Base-by-base conservation (phyloP, 2,797 vertebrate genomes). In the Falco biarmicus region DNA sequence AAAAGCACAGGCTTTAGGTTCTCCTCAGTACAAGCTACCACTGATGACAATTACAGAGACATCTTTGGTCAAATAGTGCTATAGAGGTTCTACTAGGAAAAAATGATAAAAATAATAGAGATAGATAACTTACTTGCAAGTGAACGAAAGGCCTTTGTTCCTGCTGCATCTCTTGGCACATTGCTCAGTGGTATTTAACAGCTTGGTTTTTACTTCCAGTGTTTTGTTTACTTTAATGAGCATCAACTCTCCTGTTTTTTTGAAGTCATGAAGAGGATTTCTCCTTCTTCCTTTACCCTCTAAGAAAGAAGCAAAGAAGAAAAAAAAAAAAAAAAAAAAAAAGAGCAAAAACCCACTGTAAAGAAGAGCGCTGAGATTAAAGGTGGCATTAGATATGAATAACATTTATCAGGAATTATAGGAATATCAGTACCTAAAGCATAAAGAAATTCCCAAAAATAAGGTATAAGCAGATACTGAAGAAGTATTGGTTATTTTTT, bases 181-280 rank as follows among this genome's bases (percentile, higher is more conserved):
- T 94, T 98, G 99, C 54, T 98, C 98, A 93, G 99, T 95, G 54
- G 97, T 97, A 66, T 98, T 99, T 96, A 99, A 96, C 90, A 98
- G 98, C 97, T 98, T 99, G 47, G 98, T 98, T 98, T 98, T 99
- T 83, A 98, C 98, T 97, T 98, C 97, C 95, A 98, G 97, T 91
- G 98, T 97, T 84, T 98, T 97, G 93, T 99, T 98, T 31, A 98
- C 96, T 92, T 97, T 98, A 54, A 98, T 96, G 92, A 99, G 97
- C 77, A 98, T 98, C 57, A 98, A 88, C 9, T 99, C 98, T 60
- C 99, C 98, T 32, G 98, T 99, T 98, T 98, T 99, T 98, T 98
- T 98, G 97, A 99, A 99, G 97, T 99, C 99, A 89, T 99, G 99
- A 83, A 99, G 99, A 15, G 98, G 97, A 96, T 99, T 99, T 97